Base-by-base conservation (phyloP, 2,888 invertebrate species). In the Leptopilina drosophilae region DNA sequence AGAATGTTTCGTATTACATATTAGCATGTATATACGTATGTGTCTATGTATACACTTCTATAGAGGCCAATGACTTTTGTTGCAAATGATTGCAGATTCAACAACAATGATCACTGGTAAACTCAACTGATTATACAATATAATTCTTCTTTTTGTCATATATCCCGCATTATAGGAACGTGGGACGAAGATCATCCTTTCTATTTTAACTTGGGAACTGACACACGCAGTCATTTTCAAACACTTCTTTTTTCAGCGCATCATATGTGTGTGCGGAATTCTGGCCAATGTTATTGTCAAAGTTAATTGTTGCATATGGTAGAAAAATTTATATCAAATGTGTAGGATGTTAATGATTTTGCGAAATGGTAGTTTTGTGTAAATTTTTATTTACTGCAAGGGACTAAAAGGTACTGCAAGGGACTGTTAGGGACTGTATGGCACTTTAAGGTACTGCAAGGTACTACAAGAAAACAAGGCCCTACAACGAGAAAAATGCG, bases 51-150 rank as follows among this genome's bases (percentile, higher is more conserved):
- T 42, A 42, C 42, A 8, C 42, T 77, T 82, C 79, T 73, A 73
- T 79, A 84, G 82, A 84, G 85, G 78, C 82, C 84, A 81, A 84
- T 85, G 85, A 84, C 78, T 84, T 20, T 66, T 76, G 64, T 77
- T 77, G 53, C 53, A 69, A 53, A 69, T 26, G 69, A 49, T 26
- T 76, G 67, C 64, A 56, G 56, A 77, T 78, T 26, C 77, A 80
- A 78, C 66, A 77, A 26, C 40, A 42, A 33, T 62, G 40, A n/a
- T 5, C n/a, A 64, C 82, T 33, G 33, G 33, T 33, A 33, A 33
- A 78, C 78, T 82, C 79, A 64, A 79, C 75, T 56, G 64, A 66
- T 77, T 64, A 26, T 62, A 42, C 42, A 42, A 42, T 42, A 42
- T 42, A 65, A 53, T 20, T 56, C 46, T n/a, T 69, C 77, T 81